These are phyloP conservation scores for Lepas anatifera DNA, from an alignment of 2,888 invertebrate genomes.

Conservation along the genomic window DNA sequence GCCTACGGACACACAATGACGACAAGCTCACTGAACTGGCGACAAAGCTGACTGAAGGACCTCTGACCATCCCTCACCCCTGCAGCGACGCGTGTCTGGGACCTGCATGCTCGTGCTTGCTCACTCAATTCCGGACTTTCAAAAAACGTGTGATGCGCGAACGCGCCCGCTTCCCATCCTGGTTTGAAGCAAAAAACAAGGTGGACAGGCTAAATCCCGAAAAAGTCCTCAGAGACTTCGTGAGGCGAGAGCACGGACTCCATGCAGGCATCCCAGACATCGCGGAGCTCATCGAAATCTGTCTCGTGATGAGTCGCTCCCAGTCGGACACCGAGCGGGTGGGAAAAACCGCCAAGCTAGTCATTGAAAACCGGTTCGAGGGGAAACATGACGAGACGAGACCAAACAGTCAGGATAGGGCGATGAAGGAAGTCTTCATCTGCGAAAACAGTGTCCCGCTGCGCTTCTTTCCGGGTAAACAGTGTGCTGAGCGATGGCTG, in stretches of 20 bases:
- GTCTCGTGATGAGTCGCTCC: background rate
- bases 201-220: background rate
- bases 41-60: background rate
- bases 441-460: background rate
- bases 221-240: background rate
- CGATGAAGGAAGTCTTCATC: background rate
- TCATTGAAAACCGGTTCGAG: background rate
- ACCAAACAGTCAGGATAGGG: background rate
- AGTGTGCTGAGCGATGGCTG: too few species aligned
- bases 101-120: background rate
- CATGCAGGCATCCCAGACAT: background rate
- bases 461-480: background rate
- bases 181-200: background rate
- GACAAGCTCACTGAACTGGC: background rate
- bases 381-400: background rate
- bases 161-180: background rate
- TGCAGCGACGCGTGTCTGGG: background rate
- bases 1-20: background rate
- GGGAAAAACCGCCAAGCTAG: background rate
- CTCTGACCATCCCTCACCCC: background rate
- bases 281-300: background rate
- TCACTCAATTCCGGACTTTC: background rate
- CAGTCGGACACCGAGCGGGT: background rate
- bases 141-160: background rate
- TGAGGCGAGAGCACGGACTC: background rate